These are phyloP conservation scores for Tipula unca DNA, from an alignment of 2,888 invertebrate genomes.

Conservation along the genomic window DNA sequence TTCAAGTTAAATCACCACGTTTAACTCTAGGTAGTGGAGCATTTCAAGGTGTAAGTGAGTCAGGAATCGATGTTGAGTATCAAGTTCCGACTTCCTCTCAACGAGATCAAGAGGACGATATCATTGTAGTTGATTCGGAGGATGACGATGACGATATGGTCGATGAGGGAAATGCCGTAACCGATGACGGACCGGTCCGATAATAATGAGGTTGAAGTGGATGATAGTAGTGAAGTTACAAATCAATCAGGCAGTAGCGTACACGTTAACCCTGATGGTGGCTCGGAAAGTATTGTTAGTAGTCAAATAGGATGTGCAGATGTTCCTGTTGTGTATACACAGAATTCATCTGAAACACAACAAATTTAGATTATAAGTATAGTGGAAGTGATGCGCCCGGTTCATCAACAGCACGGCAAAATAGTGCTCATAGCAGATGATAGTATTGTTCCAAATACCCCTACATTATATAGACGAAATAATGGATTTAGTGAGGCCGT, in stretches of 20 bases:
- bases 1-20: conserved; percentile 37
- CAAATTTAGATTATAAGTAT: conserved; percentile 67
- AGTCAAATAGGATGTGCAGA: conserved; percentile 28
- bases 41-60: conserved; percentile 49
- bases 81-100: conserved; percentile 83
- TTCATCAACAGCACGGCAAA: conserved; percentile 32
- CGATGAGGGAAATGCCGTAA: conserved; percentile 50
- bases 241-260: conserved; percentile 48
- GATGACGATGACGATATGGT: conserved; percentile 49
- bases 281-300: conserved; percentile 29
- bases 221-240: conserved; percentile 55
- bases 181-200: conserved; percentile 46
- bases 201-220: conserved; percentile 55
- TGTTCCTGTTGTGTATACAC: conserved; percentile 26
- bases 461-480: conserved; percentile 69
- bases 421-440: conserved; percentile 37
- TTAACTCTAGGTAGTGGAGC: conserved; percentile 33
- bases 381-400: conserved; percentile 55
- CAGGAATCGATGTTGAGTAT: conserved; percentile 58
- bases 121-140: conserved; percentile 71
- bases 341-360: conserved; percentile 37
- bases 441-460: conserved; percentile 82
- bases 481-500: conserved; percentile 89
- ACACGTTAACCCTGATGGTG: conserved; percentile 41
- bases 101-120: conserved; percentile 77